A percentile compares a stretch with the other conserved stretches of the same genome.
Conservation (phyloP, 2,113 vertebrate species). For the Ceyx cyanopectus region DNA sequence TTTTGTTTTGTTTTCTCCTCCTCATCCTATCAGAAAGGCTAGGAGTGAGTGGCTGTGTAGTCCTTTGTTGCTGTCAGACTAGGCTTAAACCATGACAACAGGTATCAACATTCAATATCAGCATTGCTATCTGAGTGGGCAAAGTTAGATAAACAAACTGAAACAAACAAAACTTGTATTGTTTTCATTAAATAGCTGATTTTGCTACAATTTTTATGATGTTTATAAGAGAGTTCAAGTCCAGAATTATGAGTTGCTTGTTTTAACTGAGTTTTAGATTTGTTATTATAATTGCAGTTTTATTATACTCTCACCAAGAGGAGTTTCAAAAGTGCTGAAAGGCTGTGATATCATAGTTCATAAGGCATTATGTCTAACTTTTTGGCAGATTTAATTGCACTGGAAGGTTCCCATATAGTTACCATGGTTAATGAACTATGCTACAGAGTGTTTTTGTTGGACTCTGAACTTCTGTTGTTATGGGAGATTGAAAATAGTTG, state of each 20-base stretch:
- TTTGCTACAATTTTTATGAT: conserved; percentile 18
- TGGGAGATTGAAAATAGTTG: conserved; percentile 52
- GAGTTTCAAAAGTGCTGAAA: conserved; percentile 1
- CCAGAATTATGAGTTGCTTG: neutral
- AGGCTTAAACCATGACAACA: neutral
- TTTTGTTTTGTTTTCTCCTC: neutral
- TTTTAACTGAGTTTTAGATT: neutral
- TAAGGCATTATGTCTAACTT: conserved; percentile 46
- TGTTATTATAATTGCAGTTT: neutral
- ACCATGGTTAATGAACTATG: conserved; percentile 60
- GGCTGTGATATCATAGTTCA: neutral
- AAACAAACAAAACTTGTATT: neutral
- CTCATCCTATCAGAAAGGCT: neutral
- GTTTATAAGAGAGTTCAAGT: neutral
- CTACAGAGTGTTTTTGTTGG: conserved; percentile 38
- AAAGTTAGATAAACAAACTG: neutral
- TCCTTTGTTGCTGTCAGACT: neutral
- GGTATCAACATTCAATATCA: neutral
- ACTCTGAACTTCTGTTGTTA: conserved; percentile 27
- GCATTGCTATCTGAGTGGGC: neutral
- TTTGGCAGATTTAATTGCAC: conserved; percentile 34
- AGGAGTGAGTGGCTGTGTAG: neutral
- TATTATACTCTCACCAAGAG: neutral
- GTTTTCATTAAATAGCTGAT: conserved; percentile 9
- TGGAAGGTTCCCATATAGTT: conserved; percentile 37